Base-by-base conservation (phyloP, 1,140 invertebrate species). In the Drosophila burlai region DNA sequence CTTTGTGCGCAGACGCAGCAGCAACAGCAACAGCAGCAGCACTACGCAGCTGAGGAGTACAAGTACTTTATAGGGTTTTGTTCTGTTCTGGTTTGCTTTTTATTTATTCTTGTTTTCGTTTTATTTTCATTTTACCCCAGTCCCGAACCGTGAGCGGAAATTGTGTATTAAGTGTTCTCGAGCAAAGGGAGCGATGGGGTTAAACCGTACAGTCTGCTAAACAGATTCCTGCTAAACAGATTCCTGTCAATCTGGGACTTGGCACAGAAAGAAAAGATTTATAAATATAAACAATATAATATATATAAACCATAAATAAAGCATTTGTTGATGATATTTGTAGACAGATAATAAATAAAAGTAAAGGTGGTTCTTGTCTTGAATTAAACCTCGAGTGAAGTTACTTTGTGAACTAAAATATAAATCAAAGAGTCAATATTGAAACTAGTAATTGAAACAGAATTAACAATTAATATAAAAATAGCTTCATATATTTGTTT, bases 111-210 rank as follows among this genome's bases (percentile, higher is more conserved):
- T 26, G 26, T 40, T 54, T 40, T 40, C 34, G 29, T 52, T 34
- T 52, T 55, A 57, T 64, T 64, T 74, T 50, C 49, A 62, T 75
- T 50, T 54, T 52, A 47, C 69, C 47, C 72, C 85, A 69, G 71
- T 68, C 52, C 66, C 76, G 67, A 83, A 79, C 86, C 74, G 84
- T 81, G 68, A 90, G 76, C 85, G 85, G 85, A 90, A 90, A 84
- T 90, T 90, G 85, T 85, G 85, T 84, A 90, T 90, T 90, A 90
- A 90, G 85, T 89, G 83, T 72, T 76, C 49, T 59, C 38, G 31
- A 47, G 43, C 36, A 36, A 59, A 74, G 46, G 60, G 34, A 50
- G 52, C 26, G 60, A 31, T 66, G 65, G 64, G 55, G 47, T 61
- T 71, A 69, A 67, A n/a, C 71, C 34, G 49, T 76, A 72, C 61